A percentile compares a stretch with the other conserved stretches of the same genome.
Evolutionary conservation across 2,888 invertebrate genomes (phyloP).

Genomic region (Caenorhabditis doughertyi): DNA sequence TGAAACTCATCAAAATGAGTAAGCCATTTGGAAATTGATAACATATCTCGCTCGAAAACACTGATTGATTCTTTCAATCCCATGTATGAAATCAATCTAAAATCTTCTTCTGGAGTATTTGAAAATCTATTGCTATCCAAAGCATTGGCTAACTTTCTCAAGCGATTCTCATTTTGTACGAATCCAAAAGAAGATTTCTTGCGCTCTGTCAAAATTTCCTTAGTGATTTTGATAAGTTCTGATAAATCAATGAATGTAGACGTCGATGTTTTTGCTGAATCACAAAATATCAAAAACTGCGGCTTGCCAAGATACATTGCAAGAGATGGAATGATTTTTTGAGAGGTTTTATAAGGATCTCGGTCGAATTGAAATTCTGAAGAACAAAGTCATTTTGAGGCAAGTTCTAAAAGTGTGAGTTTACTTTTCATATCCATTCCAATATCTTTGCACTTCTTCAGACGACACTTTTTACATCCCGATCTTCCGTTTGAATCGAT

Average conservation of each 20-base stretch:
- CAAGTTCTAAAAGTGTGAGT: background rate
- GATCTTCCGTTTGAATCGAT: slow-evolving; percentile 37
- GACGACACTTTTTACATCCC: slow-evolving; percentile 42
- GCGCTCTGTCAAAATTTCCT: background rate
- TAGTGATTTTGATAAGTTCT: background rate
- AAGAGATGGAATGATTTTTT: slow-evolving; percentile 11
- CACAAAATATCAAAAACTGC: no score
- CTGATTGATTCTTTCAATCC: slow-evolving; percentile 30
- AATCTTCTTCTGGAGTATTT: slow-evolving; percentile 5
- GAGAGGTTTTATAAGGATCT: slow-evolving; percentile 8
- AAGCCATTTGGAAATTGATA: slow-evolving; percentile 47
- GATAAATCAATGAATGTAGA: slow-evolving; percentile 7
- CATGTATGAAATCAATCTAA: background rate
- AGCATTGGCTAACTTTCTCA: background rate
- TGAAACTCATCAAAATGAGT: slow-evolving; percentile 60
- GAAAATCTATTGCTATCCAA: slow-evolving; percentile 1
- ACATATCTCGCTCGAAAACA: slow-evolving; percentile 42
- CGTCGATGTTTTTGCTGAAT: no score
- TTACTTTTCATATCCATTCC: slow-evolving; percentile 45
- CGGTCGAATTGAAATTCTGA: slow-evolving; percentile 44
- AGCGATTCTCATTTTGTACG: slow-evolving; percentile 21
- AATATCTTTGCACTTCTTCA: slow-evolving; percentile 36
- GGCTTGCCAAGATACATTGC: slow-evolving; percentile 23
- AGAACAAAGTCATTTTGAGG: background rate
- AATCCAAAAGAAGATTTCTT: background rate